Base-by-base conservation (phyloP, 2,113 vertebrate genomes). In the Merops nubicus region DNA sequence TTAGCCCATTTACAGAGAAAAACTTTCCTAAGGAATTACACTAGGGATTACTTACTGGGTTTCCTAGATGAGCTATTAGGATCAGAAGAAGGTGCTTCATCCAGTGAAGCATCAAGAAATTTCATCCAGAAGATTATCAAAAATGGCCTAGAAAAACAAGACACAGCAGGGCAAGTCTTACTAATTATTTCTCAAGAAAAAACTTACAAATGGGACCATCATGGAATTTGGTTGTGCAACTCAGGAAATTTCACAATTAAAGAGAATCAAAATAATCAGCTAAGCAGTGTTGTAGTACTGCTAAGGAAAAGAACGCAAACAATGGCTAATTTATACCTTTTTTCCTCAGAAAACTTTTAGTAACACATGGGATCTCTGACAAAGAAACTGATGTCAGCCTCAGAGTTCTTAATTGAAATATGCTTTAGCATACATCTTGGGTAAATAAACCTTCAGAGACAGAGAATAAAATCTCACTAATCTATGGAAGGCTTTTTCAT, bases 161-260 rank as follows among this genome's bases (percentile, higher is more conserved):
- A 47, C 26, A 38, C 13, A 90, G 20, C 3, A 60, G 23, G 12
- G 12, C 15, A 76, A 68, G 19, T 26, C 43, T 22, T 54, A 45
- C 33, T 12, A 8, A 62, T 4, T 40, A 2, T 50, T 8, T 68
- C 43, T 91, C n/a, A 69, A 89, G 25, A 38, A 77, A 77, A 80
- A 81, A 6, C 8, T 59, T 28, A 67, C 0, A 0, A 14, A 16
- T 43, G 2, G 3, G n/a, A 53, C 22, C 2, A 2, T 40, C 6
- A 19, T 2, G 13, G 33, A 85, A 79, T 50, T 85, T 45, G 6
- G 9, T 50, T 67, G 18, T 16, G 47, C 14, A 68, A 31, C 6
- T 85, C 43, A 7, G 33, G 42, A 70, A 67, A 67, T 26, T 25
- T 63, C 43, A 38, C 5, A 33, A 60, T 43, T 79, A 73, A 79